Conservation (phyloP, 2,113 vertebrate species). For the Rhadina sibilatrix region DNA sequence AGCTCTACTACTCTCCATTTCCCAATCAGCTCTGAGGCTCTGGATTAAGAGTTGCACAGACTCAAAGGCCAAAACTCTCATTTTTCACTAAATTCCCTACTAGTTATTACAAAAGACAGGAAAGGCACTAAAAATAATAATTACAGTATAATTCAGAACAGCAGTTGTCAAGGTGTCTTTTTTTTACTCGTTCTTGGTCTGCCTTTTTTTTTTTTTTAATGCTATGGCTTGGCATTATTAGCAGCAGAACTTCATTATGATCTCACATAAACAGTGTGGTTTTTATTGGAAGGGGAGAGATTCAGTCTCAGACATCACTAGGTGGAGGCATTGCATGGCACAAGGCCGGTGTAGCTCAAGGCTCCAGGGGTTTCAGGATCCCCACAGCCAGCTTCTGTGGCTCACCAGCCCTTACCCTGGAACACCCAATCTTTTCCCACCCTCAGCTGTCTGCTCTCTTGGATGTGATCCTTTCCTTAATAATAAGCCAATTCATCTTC, state of each 20-base stretch:
- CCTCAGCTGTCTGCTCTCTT: background rate
- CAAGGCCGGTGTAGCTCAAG: fast-evolving
- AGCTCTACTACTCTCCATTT: background rate
- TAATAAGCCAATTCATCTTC: background rate
- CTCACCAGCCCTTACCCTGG: background rate
- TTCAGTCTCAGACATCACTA: background rate
- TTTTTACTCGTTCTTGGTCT: background rate
- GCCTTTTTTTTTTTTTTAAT: background rate
- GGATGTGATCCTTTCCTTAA: background rate
- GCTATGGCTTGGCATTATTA: background rate
- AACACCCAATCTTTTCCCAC: background rate
- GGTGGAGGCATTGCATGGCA: background rate
- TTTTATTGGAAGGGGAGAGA: background rate
- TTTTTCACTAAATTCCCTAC: background rate
- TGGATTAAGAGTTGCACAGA: background rate
- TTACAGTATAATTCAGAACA: background rate
- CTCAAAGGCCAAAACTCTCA: background rate
- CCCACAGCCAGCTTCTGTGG: background rate
- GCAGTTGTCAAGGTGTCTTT: background rate
- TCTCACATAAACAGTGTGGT: background rate
- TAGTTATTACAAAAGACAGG: background rate
- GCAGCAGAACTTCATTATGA: background rate
- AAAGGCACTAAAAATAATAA: background rate
- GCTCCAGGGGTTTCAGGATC: background rate
- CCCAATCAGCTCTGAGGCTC: background rate